Percentiles rank a stretch among this genome's conserved stretches.
Evolutionary conservation across 1,140 invertebrate species (phyloP).

Genomic region (Phortica variegata): DNA sequence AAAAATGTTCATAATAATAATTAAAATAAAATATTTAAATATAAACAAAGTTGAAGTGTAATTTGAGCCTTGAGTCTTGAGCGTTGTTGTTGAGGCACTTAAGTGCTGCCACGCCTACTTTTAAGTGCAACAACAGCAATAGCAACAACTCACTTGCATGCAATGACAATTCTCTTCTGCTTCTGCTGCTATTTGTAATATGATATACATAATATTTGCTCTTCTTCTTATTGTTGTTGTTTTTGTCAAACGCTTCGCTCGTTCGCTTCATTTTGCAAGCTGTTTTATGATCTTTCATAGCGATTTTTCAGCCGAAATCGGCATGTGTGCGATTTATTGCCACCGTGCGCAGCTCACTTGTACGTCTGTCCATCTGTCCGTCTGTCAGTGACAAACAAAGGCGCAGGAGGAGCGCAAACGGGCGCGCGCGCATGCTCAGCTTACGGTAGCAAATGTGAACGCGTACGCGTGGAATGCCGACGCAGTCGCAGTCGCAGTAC

Average conservation of each 20-base stretch:
- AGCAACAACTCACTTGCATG: neutral
- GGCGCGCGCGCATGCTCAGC: neutral
- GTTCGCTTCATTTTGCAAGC: constrained; percentile 2
- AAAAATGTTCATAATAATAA: neutral
- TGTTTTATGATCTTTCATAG: constrained; percentile 13
- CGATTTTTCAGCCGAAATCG: constrained; percentile 1
- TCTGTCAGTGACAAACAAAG: too few relatives aligned
- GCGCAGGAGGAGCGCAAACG: too few relatives aligned
- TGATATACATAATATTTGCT: neutral
- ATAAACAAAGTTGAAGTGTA: neutral
- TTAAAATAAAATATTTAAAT: neutral
- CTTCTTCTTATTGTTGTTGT: neutral
- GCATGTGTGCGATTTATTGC: too few relatives aligned
- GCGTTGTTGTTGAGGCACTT: too few relatives aligned
- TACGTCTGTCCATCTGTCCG: constrained; percentile 16
- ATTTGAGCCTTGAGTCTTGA: neutral
- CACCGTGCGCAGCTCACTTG: constrained; percentile 17
- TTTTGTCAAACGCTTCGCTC: constrained; percentile 20
- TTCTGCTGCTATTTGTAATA: neutral
- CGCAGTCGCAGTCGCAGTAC: neutral
- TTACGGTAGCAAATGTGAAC: constrained; percentile 6
- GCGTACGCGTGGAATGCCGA: constrained; percentile 25
- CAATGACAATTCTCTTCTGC: neutral
- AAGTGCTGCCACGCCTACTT: neutral
- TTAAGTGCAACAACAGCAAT: neutral